Conservation (phyloP, 2,888 invertebrate species). For the Drosophila nigricruria region DNA sequence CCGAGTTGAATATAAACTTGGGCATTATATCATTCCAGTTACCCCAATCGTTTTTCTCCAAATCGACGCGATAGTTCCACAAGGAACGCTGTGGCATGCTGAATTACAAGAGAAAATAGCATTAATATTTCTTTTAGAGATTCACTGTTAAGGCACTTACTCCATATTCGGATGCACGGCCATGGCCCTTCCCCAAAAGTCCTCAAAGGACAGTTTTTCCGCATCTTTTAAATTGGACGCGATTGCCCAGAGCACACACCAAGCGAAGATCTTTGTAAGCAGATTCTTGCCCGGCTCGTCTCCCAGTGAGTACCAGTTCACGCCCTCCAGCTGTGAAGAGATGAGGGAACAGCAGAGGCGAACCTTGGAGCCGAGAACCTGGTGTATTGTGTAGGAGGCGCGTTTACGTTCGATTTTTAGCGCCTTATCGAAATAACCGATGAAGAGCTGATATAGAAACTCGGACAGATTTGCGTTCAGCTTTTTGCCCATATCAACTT, state of each 20-base stretch:
- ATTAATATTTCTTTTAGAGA: neutral
- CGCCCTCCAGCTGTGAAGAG: slow-evolving; percentile 89
- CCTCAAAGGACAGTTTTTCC: slow-evolving; percentile 90
- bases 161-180: slow-evolving; percentile 84
- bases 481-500: slow-evolving; percentile 86
- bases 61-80: slow-evolving; percentile 92
- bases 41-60: slow-evolving; percentile 89
- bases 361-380: slow-evolving; percentile 94
- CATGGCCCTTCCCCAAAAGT: slow-evolving; percentile 88
- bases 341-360: slow-evolving; percentile 91
- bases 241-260: slow-evolving; percentile 93
- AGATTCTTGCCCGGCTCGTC: slow-evolving; percentile 88
- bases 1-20: slow-evolving; percentile 89
- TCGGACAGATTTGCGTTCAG: slow-evolving; percentile 87
- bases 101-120: neutral
- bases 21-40: slow-evolving; percentile 93
- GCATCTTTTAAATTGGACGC: slow-evolving; percentile 93
- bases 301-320: slow-evolving; percentile 86
- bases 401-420: slow-evolving; percentile 89
- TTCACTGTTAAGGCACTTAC: slow-evolving; percentile 49
- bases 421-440: slow-evolving; percentile 88
- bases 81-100: slow-evolving; percentile 90
- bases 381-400: slow-evolving; percentile 90
- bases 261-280: slow-evolving; percentile 91
- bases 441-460: slow-evolving; percentile 89